These are phyloP conservation scores for Oceanodroma leucorhoa DNA, from an alignment of 2,797 vertebrate genomes.

Conservation along the genomic window DNA sequence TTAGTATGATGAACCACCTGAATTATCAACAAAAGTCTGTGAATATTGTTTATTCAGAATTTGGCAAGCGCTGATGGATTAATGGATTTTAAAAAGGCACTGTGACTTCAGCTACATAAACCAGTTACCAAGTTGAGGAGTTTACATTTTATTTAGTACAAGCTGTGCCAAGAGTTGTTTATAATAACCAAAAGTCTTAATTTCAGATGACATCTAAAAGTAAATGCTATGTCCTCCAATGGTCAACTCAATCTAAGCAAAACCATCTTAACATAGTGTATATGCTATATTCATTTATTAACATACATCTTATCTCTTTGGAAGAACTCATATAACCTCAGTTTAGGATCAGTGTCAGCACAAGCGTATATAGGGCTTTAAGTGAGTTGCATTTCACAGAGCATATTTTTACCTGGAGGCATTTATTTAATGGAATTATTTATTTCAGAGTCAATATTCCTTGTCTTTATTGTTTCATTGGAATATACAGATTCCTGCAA, in stretches of 20 bases:
- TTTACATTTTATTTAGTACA: background rate
- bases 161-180: background rate
- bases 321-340: background rate
- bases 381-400: background rate
- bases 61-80: background rate
- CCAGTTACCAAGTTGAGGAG: background rate
- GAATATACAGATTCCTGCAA: background rate
- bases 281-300: background rate
- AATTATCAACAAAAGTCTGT: background rate
- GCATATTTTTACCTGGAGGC: conserved; percentile 1
- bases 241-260: background rate
- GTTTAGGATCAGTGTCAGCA: background rate
- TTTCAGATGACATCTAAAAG: background rate
- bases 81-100: background rate
- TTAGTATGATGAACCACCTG: background rate
- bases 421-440: conserved; percentile 12
- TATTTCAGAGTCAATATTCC: conserved; percentile 27
- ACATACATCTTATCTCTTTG: background rate
- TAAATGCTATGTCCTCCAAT: background rate
- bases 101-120: background rate
- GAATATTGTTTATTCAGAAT: background rate
- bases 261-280: background rate
- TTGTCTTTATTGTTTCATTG: background rate
- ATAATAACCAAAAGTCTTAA: background rate
- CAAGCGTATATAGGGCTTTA: fast-evolving